Conservation (phyloP, 1,140 invertebrate genomes). For the Ephestia elutella region DNA sequence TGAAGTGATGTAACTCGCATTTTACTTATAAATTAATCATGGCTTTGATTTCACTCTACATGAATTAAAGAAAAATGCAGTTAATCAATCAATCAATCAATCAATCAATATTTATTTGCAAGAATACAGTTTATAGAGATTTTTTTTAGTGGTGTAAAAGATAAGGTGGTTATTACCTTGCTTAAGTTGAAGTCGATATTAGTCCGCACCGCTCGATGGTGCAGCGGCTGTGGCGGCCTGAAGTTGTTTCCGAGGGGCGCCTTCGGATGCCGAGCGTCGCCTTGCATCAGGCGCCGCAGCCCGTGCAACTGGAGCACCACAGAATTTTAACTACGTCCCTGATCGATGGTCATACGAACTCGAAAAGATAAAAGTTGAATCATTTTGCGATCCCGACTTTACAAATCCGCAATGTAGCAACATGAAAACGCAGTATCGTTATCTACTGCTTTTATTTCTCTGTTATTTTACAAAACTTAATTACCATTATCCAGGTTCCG, state of each 20-base stretch:
- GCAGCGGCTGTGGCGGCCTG: constrained; percentile 89
- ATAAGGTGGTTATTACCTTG: constrained; percentile 75
- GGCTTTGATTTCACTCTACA: background rate
- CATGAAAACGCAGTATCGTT: background rate
- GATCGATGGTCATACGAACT: background rate
- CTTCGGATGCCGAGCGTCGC: constrained; percentile 87
- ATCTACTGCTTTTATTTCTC: background rate
- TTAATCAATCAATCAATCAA: too few species aligned
- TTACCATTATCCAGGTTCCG: background rate
- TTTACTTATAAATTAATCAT: background rate
- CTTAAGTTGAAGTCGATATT: constrained; percentile 94
- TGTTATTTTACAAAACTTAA: background rate
- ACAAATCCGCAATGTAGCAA: too few species aligned
- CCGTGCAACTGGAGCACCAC: constrained; percentile 82
- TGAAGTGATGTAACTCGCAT: too few species aligned
- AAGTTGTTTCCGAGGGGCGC: constrained; percentile 95
- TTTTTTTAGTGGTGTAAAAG: background rate
- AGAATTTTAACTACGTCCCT: constrained; percentile 35
- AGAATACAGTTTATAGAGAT: too few species aligned
- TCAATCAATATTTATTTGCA: too few species aligned
- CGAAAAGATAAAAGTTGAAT: background rate
- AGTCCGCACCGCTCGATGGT: constrained; percentile 93
- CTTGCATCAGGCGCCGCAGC: constrained; percentile 89
- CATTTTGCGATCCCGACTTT: too few species aligned
- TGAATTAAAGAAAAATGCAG: too few species aligned